Evolutionary conservation across 2,797 vertebrate genomes (phyloP).

Genomic region (Cyprinodon diabolis): DNA sequence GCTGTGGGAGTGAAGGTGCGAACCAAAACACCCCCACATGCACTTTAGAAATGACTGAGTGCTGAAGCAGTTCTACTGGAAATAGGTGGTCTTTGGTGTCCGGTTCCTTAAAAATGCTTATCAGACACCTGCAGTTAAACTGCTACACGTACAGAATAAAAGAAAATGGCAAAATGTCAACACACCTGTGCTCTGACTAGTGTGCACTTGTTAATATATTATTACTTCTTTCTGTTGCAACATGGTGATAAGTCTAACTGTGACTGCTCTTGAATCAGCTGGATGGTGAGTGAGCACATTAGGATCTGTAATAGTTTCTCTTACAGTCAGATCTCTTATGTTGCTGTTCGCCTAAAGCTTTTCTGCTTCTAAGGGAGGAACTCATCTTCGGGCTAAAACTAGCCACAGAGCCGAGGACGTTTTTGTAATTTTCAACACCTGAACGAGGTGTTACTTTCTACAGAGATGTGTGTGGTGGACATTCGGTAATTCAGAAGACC

Average conservation of each 20-base stretch:
- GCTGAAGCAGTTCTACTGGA: background rate
- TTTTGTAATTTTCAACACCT: slow-evolving; percentile 10
- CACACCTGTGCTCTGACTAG: slow-evolving; percentile 4
- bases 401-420: background rate
- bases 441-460: slow-evolving; percentile 37
- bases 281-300: background rate
- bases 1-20: slow-evolving; percentile 5
- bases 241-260: slow-evolving; percentile 7
- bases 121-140: slow-evolving; percentile 21
- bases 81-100: background rate
- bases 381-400: slow-evolving; percentile 19
- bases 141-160: background rate
- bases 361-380: slow-evolving; percentile 16
- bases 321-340: slow-evolving; percentile 12
- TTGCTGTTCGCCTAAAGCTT: slow-evolving; percentile 19
- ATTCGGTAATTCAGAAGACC: slow-evolving; percentile 49
- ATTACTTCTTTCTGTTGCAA: background rate
- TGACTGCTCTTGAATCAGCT: slow-evolving; percentile 23
- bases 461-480: slow-evolving; percentile 43
- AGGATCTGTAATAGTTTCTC: background rate
- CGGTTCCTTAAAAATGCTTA: slow-evolving; percentile 27
- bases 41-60: slow-evolving; percentile 42
- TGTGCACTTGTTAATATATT: background rate
- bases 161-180: slow-evolving; percentile 20
- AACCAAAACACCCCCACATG: slow-evolving; percentile 15